Percentiles rank a stretch among this genome's conserved stretches.
These are phyloP conservation scores for Epizoanthus scotinus DNA, from an alignment of 92 coral and sea anemone genomes.

Conservation along the genomic window DNA sequence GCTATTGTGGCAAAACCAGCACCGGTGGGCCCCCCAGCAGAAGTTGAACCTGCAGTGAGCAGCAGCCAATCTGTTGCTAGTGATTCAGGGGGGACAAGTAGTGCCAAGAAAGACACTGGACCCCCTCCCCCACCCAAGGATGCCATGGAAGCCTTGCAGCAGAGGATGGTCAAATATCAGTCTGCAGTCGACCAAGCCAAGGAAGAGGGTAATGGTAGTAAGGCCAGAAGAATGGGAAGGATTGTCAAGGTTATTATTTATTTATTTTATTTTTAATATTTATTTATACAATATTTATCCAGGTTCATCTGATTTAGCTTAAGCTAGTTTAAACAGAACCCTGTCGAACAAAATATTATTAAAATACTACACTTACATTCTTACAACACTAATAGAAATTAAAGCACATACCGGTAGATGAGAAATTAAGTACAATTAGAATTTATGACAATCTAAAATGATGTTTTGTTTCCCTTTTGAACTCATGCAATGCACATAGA, in stretches of 20 bases:
- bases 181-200: constrained; percentile 82
- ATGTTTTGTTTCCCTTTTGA: too few relatives aligned
- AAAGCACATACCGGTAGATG: too few relatives aligned
- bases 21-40: constrained; percentile 3
- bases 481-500: too few relatives aligned
- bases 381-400: too few relatives aligned
- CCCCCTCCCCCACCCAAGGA: constrained; percentile 94
- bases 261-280: too few relatives aligned
- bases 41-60: constrained; percentile 13
- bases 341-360: too few relatives aligned
- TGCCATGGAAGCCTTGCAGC: constrained; percentile 84
- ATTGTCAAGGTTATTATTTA: constrained; percentile 84
- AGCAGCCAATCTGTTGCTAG: constrained; percentile 28
- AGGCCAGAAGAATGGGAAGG: constrained; percentile 95
- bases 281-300: too few relatives aligned
- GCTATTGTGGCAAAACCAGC: constrained; percentile 6
- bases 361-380: too few relatives aligned
- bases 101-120: constrained; percentile 45
- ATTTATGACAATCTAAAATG: too few relatives aligned
- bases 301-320: too few relatives aligned
- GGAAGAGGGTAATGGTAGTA: constrained; percentile 83
- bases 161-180: constrained; percentile 83
- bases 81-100: constrained; percentile 36
- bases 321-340: too few relatives aligned
- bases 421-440: too few relatives aligned